A percentile compares a stretch with the other conserved stretches of the same genome.
These are phyloP conservation scores for Gadus chalcogrammus DNA, from an alignment of 2,113 vertebrate genomes.

Conservation along the genomic window DNA sequence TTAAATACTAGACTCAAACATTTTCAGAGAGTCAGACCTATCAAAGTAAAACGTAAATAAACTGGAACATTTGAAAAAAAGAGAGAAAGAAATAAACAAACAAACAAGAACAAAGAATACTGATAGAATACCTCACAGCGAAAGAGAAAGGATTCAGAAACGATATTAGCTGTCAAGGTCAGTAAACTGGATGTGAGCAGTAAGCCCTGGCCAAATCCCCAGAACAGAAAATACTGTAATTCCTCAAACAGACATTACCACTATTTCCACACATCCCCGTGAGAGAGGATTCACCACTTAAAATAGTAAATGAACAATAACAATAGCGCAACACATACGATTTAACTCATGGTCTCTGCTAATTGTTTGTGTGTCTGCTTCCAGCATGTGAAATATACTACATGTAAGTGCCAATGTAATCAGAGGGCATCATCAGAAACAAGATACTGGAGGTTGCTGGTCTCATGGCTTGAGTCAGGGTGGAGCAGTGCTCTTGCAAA, in stretches of 20 bases:
- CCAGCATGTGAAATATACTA: too few species aligned
- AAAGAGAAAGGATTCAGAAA: constrained; percentile 8
- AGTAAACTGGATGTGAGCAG: constrained; percentile 19
- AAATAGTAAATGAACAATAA: constrained; percentile 27
- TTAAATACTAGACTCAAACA: too few species aligned
- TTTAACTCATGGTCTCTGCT: too few species aligned
- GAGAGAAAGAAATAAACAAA: constrained; percentile 2
- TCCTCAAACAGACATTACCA: constrained; percentile 21
- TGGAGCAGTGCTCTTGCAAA: too few species aligned
- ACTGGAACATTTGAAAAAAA: not conserved
- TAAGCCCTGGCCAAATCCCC: not conserved
- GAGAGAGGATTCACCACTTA: constrained; percentile 30
- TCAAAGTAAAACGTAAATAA: constrained; percentile 25
- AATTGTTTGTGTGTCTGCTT: too few species aligned
- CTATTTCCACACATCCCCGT: constrained; percentile 32
- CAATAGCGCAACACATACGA: constrained; percentile 18
- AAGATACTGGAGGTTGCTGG: too few species aligned
- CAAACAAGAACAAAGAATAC: constrained; percentile 15
- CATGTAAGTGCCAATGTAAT: too few species aligned
- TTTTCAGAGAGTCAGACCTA: constrained; percentile 30
- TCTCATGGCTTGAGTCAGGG: too few species aligned
- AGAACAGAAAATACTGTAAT: constrained; percentile 21
- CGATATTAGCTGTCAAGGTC: constrained; percentile 33
- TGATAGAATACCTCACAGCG: constrained; percentile 10
- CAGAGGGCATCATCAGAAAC: too few species aligned